Evolutionary conservation across 1,140 invertebrate genomes (phyloP).

Genomic region (Drosophila obscura): DNA sequence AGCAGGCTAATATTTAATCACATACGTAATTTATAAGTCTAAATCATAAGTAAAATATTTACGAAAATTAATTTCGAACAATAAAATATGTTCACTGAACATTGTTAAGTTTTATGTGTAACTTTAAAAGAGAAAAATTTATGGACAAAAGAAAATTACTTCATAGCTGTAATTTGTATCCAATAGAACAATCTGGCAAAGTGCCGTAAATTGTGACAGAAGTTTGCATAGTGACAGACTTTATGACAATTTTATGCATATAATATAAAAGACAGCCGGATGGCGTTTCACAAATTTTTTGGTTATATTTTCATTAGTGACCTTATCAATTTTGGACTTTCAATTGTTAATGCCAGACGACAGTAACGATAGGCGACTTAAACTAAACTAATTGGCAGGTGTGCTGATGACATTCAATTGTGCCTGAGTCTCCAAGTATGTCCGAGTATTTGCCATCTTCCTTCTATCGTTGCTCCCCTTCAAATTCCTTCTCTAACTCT

Average conservation of each 20-base stretch:
- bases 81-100: slow-evolving; percentile 10
- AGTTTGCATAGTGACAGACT: slow-evolving; percentile 25
- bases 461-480: too few relatives aligned
- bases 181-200: slow-evolving; percentile 9
- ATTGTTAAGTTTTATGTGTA: slow-evolving; percentile 6
- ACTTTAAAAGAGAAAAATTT: background rate
- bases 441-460: background rate
- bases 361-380: slow-evolving; percentile 9
- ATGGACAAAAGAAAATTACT: slow-evolving; percentile 1
- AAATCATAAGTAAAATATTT: too few relatives aligned
- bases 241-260: slow-evolving; percentile 52
- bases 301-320: slow-evolving; percentile 2
- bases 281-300: background rate
- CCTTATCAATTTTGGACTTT: slow-evolving; percentile 19
- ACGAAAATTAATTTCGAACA: too few relatives aligned
- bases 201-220: slow-evolving; percentile 41
- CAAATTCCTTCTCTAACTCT: background rate
- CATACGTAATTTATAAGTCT: too few relatives aligned
- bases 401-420: slow-evolving; percentile 45
- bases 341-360: slow-evolving; percentile 12
- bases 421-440: too few relatives aligned
- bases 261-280: slow-evolving; percentile 32
- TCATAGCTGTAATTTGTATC: slow-evolving; percentile 32
- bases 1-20: slow-evolving; percentile 26
- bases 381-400: slow-evolving; percentile 47